Evolutionary conservation across 2,113 vertebrate genomes (phyloP).

Genomic region (Pelecanoides urinatrix): DNA sequence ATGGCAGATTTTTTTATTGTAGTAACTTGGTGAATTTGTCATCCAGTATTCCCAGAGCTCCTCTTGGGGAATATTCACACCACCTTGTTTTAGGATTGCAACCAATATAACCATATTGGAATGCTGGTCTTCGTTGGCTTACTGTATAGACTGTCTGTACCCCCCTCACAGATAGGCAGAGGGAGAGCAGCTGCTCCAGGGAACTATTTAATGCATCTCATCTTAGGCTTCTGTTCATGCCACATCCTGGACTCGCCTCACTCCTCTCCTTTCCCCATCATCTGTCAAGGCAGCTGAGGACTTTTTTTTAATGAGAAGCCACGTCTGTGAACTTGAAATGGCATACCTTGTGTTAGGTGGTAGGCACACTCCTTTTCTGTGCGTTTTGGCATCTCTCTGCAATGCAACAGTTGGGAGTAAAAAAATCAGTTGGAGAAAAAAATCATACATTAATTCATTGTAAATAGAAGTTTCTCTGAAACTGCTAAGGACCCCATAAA

Average conservation of each 20-base stretch:
- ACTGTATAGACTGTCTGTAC: background rate
- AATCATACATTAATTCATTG: background rate
- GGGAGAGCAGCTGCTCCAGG: background rate
- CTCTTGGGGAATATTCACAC: background rate
- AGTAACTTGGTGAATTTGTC: background rate
- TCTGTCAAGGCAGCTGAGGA: background rate
- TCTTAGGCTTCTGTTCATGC: background rate
- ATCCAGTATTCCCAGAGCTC: background rate
- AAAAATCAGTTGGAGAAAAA: background rate
- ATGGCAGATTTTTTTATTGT: background rate
- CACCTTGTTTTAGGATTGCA: background rate
- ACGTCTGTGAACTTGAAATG: background rate
- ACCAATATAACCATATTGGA: background rate
- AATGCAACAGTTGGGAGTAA: background rate
- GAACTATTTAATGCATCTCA: background rate
- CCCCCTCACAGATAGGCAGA: background rate
- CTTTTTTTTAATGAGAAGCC: background rate
- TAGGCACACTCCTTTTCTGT: background rate
- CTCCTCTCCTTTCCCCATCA: background rate
- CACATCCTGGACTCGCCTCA: background rate
- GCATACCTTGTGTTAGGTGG: background rate
- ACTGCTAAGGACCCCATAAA: background rate
- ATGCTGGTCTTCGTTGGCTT: background rate
- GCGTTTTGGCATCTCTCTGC: background rate
- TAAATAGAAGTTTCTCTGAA: background rate